phyloP scores from a whole-genome alignment of 2,888 invertebrate species.

The Mimachlamys varia region DNA sequence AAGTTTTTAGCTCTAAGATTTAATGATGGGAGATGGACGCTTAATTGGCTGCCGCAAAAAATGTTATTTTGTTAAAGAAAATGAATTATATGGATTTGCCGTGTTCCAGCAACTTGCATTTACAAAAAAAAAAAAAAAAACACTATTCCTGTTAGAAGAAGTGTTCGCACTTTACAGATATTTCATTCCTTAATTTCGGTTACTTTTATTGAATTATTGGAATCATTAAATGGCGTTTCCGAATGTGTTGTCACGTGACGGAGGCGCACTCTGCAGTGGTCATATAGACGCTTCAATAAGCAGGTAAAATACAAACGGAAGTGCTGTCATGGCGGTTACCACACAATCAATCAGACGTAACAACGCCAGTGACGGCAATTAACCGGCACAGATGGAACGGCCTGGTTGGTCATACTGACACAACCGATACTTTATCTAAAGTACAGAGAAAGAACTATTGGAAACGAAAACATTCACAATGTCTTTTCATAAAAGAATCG shows the following conservation, averaged over 20 bases:
- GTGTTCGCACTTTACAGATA: too few relatives aligned
- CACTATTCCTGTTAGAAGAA: too few relatives aligned
- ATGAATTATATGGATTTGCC: too few relatives aligned
- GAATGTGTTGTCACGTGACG: neutral
- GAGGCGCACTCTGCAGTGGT: neutral
- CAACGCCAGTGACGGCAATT: neutral
- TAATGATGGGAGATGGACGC: too few relatives aligned
- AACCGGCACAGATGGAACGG: neutral
- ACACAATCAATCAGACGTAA: conserved; percentile 8
- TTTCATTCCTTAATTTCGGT: neutral
- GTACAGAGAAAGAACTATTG: neutral
- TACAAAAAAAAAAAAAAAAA: too few relatives aligned
- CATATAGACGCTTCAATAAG: neutral
- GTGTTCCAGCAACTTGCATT: too few relatives aligned
- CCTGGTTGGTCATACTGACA: neutral
- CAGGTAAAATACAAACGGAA: conserved; percentile 21
- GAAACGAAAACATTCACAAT: neutral
- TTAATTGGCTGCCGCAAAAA: too few relatives aligned
- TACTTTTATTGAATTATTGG: neutral
- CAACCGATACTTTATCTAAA: conserved; percentile 1
- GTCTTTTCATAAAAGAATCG: neutral
- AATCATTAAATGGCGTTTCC: neutral
- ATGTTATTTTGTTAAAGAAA: too few relatives aligned
- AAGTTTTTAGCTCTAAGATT: too few relatives aligned
- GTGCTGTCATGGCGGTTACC: conserved; percentile 15